Percentiles rank a stretch among this genome's conserved stretches.
Conservation (phyloP, 2,888 invertebrate species). For the Taphrorychus bicolor region DNA sequence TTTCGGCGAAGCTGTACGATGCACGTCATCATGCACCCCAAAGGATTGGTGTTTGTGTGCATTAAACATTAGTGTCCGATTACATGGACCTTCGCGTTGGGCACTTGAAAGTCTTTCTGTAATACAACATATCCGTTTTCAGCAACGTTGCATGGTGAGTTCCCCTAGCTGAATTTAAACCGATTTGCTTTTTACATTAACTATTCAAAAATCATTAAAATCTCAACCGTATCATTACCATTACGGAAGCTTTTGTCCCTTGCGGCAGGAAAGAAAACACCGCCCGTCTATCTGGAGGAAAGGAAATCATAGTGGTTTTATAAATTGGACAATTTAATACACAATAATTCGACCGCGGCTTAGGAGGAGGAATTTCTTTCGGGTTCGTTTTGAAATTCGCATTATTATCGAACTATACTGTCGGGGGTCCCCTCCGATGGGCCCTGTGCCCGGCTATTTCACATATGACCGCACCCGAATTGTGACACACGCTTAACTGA, state of each 20-base stretch:
- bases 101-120: neutral
- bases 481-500: conserved; percentile 71
- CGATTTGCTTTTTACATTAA: conserved; percentile 7
- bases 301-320: conserved; percentile 60
- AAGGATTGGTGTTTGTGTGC: neutral
- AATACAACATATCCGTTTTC: neutral
- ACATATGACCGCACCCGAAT: conserved; percentile 72
- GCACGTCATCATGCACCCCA: conserved; percentile 3
- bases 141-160: neutral
- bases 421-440: conserved; percentile 52
- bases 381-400: conserved; percentile 58
- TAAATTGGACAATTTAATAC: conserved; percentile 61
- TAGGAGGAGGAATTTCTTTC: conserved; percentile 44
- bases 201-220: conserved; percentile 13
- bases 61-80: neutral
- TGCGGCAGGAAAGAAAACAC: conserved; percentile 46
- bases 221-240: conserved; percentile 47
- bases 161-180: conserved; percentile 8
- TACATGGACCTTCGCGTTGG: neutral
- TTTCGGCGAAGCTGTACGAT: neutral
- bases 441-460: conserved; percentile 64
- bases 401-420: conserved; percentile 49
- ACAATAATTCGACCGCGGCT: conserved; percentile 50
- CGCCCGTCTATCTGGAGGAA: conserved; percentile 55
- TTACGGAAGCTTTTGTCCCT: conserved; percentile 44